Base-by-base conservation (phyloP, 2,113 vertebrate genomes). In the Scalopus aquaticus region DNA sequence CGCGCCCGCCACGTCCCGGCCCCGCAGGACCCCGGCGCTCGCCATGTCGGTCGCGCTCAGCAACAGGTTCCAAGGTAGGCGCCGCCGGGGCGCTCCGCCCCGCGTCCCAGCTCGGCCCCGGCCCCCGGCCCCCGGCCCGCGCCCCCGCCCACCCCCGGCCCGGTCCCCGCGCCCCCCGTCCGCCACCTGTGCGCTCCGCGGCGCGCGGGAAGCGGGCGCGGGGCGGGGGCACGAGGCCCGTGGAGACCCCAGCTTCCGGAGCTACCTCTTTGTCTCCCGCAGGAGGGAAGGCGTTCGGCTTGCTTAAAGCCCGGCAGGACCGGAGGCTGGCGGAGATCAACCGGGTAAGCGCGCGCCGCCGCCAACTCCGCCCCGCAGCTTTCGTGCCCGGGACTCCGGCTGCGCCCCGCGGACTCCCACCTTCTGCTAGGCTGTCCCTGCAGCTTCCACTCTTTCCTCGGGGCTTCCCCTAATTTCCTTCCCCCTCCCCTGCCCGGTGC, bases 221-320 rank as follows among this genome's bases (percentile, higher is more conserved):
- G 56, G 56, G 56, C 42, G 10, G 76, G 10, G 76, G 62, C 42
- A 49, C 80, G 58, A 24, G 76, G 74, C 82, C 91, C 32, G 3
- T 49, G 46, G 44, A 19, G 74, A 44, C 90, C 91, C 88, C 54
- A n/a, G 81, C 90, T 79, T 44, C 91, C 91, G 67, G 24, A 54
- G 84, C 81, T 24, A 30, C 73, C 81, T 26, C 93, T 94, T 93
- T 96, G 93, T 96, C 84, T 93, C 86, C 94, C 90, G 9, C 97
- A 99, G 99, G 99, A 90, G 99, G 99, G 37, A 99, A 99, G 97
- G 97, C 99, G 26, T 99, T 99, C 44, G 99, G 99, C 28, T 95
- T 98, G 79, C 96, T 99, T 70, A 99, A 99, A 98, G 99, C 98
- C 77, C 99, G 99, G 95, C 99, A 99, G 87, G 98, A 98, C 93